Percentiles rank a stretch among this genome's conserved stretches.
phyloP scores from a whole-genome alignment of 2,797 vertebrate species.

The Coccyzus lansbergi region DNA sequence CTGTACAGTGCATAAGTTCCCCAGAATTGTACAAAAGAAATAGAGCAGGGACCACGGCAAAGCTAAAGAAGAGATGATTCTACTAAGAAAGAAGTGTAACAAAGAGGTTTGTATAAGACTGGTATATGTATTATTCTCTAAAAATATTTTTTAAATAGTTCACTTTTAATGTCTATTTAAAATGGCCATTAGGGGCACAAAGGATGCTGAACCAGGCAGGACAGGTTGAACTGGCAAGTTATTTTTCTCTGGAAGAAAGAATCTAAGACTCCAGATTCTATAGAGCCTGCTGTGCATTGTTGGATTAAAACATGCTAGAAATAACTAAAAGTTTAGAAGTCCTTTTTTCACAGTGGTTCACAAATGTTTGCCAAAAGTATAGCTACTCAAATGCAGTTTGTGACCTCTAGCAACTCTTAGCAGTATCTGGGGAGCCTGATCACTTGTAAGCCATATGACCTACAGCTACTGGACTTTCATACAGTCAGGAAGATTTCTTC shows the following conservation, averaged over 20 bases:
- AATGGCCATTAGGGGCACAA: background rate
- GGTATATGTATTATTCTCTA: background rate
- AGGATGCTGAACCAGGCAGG: background rate
- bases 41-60: background rate
- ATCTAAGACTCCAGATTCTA: background rate
- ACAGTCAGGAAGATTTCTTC: background rate
- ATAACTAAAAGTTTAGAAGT: background rate
- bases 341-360: background rate
- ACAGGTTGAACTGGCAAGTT: background rate
- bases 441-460: background rate
- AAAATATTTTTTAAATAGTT: background rate
- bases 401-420: background rate
- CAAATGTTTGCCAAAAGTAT: background rate
- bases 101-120: background rate
- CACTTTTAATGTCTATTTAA: background rate
- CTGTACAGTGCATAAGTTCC: too few species aligned
- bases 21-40: background rate
- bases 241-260: background rate
- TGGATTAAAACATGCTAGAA: background rate
- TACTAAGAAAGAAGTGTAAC: background rate
- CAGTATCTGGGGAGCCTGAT: background rate
- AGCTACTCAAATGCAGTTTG: background rate
- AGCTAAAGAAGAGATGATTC: background rate
- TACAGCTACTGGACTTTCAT: background rate
- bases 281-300: background rate